Conservation (phyloP, 2,797 vertebrate genomes). For the Tenualosa ilisha region DNA sequence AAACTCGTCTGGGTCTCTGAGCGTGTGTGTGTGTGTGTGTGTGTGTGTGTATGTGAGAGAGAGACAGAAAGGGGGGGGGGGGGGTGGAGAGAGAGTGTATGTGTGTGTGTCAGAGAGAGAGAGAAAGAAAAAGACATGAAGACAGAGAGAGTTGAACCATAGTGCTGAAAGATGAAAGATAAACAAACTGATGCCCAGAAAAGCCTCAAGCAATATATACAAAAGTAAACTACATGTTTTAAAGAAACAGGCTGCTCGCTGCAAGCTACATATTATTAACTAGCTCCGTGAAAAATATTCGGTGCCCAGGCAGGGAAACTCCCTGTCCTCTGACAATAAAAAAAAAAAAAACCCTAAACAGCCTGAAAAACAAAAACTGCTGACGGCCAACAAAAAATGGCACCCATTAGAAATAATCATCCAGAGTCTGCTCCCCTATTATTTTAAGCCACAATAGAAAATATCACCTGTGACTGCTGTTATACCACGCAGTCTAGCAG, state of each 20-base stretch:
- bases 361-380: not conserved
- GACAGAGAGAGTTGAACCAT: not conserved
- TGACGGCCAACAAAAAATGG: constrained; percentile 7
- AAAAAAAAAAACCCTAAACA: not conserved
- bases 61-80: not conserved
- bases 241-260: constrained; percentile 30
- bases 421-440: not conserved
- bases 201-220: constrained; percentile 42
- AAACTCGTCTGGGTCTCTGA: constrained; percentile 55
- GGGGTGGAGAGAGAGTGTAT: not conserved
- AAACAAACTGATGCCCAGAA: constrained; percentile 62
- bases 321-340: not conserved
- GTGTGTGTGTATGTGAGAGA: not conserved
- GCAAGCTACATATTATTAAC: constrained; percentile 8
- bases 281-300: not conserved
- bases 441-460: constrained; percentile 25
- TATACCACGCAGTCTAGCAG: constrained; percentile 39
- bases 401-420: not conserved
- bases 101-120: not conserved
- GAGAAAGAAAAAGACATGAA: not conserved
- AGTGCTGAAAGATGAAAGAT: constrained; percentile 47
- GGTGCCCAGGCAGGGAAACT: not conserved
- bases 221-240: constrained; percentile 42
- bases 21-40: constrained; percentile 43
- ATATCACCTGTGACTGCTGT: constrained; percentile 17